Conservation (phyloP, 1,140 invertebrate genomes). For the Rhagoletis zephyria region DNA sequence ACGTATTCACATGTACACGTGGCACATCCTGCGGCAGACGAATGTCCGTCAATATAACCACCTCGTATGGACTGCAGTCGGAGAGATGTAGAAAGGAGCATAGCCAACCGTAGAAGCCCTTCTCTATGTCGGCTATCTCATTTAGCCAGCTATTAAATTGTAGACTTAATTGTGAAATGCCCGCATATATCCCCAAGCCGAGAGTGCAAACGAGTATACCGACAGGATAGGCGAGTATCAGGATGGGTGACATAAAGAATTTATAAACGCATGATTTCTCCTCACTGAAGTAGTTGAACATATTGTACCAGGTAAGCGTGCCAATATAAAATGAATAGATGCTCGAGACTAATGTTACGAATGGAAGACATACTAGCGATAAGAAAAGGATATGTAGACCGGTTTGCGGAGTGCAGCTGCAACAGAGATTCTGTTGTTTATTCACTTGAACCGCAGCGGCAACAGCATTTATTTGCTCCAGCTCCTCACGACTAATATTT, state of each 20-base stretch:
- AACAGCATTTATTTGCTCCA: conserved; percentile 79
- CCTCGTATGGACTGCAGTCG: conserved; percentile 76
- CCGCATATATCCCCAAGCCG: conserved; percentile 80
- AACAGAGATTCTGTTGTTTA: conserved; percentile 75
- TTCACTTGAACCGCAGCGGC: conserved; percentile 77
- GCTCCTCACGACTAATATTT: conserved; percentile 80
- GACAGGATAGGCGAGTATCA: conserved; percentile 83
- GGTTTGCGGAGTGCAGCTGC: conserved; percentile 76
- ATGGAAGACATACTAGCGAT: conserved; percentile 79
- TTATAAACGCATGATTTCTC: conserved; percentile 79
- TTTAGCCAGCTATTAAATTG: conserved; percentile 80
- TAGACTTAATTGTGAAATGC: conserved; percentile 80
- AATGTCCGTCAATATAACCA: conserved; percentile 70
- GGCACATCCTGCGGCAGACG: conserved; percentile 64
- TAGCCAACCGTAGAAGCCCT: conserved; percentile 86
- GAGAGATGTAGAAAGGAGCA: conserved; percentile 80
- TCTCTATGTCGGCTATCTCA: conserved; percentile 83
- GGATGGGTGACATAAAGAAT: conserved; percentile 78
- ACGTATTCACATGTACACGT: conserved; percentile 69
- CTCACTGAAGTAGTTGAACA: conserved; percentile 81
- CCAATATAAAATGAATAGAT: conserved; percentile 84
- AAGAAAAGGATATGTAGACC: conserved; percentile 81
- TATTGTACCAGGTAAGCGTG: conserved; percentile 85
- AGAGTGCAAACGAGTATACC: conserved; percentile 80
- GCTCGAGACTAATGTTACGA: conserved; percentile 78